These are phyloP conservation scores for Meriones psammophilus DNA, from an alignment of 2,797 vertebrate genomes.

Conservation along the genomic window DNA sequence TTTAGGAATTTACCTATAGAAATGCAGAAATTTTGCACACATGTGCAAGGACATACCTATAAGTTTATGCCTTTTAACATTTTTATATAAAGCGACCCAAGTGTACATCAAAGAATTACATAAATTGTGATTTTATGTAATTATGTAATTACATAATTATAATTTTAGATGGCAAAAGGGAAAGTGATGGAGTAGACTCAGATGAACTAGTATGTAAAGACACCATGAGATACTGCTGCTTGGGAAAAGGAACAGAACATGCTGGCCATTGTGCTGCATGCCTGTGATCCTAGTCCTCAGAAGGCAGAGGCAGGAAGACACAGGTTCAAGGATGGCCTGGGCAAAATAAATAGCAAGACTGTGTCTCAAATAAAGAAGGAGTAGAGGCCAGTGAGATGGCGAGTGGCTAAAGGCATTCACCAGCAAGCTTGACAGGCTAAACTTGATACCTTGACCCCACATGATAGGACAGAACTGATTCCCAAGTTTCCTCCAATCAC, in stretches of 20 bases:
- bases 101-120: constrained; percentile 25
- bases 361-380: not conserved
- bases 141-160: no score
- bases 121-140: not conserved
- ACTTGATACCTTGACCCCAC: not conserved
- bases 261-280: not conserved
- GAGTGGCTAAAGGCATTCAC: not conserved
- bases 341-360: not conserved
- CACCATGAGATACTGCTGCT: not conserved
- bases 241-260: constrained; percentile 10
- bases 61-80: constrained; percentile 18
- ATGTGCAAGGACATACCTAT: not conserved
- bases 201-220: not conserved
- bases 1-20: constrained; percentile 21
- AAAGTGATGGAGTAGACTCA: not conserved
- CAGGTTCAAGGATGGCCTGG: not conserved
- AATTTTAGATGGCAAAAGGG: not conserved
- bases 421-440: not conserved
- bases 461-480: not conserved
- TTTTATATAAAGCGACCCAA: constrained; percentile 41
- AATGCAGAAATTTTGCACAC: not conserved
- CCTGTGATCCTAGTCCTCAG: not conserved
- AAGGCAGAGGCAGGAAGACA: not conserved
- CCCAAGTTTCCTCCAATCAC: not conserved
- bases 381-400: not conserved